Conservation (phyloP, 2,113 vertebrate species). For the Lontra canadensis region DNA sequence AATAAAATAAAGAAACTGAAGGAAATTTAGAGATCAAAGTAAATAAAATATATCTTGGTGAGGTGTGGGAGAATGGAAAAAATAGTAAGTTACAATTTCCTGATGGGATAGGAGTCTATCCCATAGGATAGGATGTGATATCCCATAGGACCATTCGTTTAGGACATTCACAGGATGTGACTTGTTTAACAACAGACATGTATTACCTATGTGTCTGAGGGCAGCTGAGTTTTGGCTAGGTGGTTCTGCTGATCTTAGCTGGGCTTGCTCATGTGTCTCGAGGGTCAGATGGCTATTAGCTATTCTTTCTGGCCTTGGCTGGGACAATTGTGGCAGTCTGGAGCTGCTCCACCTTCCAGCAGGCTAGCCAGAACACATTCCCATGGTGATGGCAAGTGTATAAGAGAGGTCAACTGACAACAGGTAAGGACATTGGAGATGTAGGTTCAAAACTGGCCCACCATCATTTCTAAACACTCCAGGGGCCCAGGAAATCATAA, state of each 20-base stretch:
- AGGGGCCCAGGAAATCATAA: neutral
- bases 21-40: neutral
- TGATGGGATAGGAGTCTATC: neutral
- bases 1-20: conserved; percentile 8
- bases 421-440: neutral
- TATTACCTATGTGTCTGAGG: neutral
- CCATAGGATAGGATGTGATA: too few relatives aligned
- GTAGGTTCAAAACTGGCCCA: neutral
- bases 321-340: neutral
- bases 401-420: neutral
- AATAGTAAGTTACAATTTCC: neutral
- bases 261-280: neutral
- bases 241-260: neutral
- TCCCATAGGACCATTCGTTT: too few relatives aligned
- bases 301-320: neutral
- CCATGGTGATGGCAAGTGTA: neutral
- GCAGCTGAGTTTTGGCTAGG: neutral
- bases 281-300: neutral
- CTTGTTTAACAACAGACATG: neutral
- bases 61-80: neutral
- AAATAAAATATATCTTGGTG: conserved; percentile 2
- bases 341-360: neutral
- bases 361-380: neutral
- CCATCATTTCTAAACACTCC: neutral
- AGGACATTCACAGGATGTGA: neutral